phyloP scores from a whole-genome alignment of 2,888 invertebrate species.

The Pandemis corylana region DNA sequence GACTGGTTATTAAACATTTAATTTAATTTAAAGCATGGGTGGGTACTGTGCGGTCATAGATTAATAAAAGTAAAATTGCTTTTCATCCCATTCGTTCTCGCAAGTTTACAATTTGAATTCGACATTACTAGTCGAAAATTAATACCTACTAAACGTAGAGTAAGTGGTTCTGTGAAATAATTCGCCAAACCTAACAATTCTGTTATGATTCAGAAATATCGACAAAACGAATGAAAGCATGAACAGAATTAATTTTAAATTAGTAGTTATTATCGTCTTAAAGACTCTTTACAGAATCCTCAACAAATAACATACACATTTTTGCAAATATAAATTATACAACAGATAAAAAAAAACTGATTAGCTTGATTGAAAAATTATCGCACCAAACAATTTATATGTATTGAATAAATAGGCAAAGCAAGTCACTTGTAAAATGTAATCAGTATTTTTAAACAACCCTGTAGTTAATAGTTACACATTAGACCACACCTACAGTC shows the following conservation, averaged over 20 bases:
- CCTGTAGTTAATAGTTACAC: conserved; percentile 1
- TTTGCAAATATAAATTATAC: neutral
- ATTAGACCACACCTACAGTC: neutral
- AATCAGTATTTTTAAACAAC: neutral
- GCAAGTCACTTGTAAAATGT: neutral
- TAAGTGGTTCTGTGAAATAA: too few relatives aligned
- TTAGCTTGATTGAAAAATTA: neutral
- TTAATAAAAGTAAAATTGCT: neutral
- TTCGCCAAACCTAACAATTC: neutral
- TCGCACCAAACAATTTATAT: neutral
- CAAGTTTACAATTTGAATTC: neutral
- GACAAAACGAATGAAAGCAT: neutral
- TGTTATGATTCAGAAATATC: neutral
- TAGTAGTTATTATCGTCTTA: neutral
- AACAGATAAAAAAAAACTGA: neutral
- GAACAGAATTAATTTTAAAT: neutral
- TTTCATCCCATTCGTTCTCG: neutral
- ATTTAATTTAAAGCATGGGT: neutral
- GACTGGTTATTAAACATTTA: neutral
- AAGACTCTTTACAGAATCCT: neutral
- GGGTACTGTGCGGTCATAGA: too few relatives aligned
- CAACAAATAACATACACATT: neutral
- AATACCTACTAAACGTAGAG: neutral
- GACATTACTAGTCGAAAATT: neutral
- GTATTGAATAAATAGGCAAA: neutral